Evolutionary conservation across 1,140 invertebrate genomes (phyloP).

Genomic region (Euborellia annulipes): DNA sequence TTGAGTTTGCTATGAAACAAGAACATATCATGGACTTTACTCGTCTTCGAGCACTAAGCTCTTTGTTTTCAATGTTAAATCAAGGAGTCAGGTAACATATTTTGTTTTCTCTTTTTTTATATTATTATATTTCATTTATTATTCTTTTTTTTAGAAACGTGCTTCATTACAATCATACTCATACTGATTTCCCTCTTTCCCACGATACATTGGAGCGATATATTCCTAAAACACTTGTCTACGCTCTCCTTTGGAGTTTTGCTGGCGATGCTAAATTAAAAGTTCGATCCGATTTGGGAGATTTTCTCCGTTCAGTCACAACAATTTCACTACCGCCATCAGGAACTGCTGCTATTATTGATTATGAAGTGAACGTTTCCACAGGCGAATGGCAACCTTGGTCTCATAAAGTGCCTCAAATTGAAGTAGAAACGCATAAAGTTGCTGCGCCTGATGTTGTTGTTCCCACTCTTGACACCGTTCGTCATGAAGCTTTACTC

Average conservation of each 20-base stretch:
- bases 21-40: slow-evolving; percentile 99
- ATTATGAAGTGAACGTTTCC: slow-evolving; percentile 70
- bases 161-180: slow-evolving; percentile 80
- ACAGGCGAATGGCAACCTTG: slow-evolving; percentile 92
- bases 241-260: slow-evolving; percentile 93
- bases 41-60: slow-evolving; percentile 77
- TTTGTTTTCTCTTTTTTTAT: too few relatives aligned
- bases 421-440: slow-evolving; percentile 99
- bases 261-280: slow-evolving; percentile 95
- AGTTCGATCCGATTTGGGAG: slow-evolving; percentile 79
- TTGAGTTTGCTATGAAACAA: slow-evolving; percentile 78
- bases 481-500: slow-evolving; percentile 89
- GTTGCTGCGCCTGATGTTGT: slow-evolving; percentile 97
- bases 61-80: slow-evolving; percentile 96
- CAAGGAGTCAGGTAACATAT: slow-evolving; percentile 65
- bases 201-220: slow-evolving; percentile 86
- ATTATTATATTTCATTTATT: slow-evolving; percentile 10
- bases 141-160: slow-evolving; percentile 50
- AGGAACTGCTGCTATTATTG: slow-evolving; percentile 76
- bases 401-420: slow-evolving; percentile 95
- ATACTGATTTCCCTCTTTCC: slow-evolving; percentile 88
- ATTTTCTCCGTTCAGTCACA: slow-evolving; percentile 89
- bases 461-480: slow-evolving; percentile 96
- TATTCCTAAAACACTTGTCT: slow-evolving; percentile 83
- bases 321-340: slow-evolving; percentile 80